Evolutionary conservation across 2,113 vertebrate species (phyloP).

Genomic region (Aix galericulata): DNA sequence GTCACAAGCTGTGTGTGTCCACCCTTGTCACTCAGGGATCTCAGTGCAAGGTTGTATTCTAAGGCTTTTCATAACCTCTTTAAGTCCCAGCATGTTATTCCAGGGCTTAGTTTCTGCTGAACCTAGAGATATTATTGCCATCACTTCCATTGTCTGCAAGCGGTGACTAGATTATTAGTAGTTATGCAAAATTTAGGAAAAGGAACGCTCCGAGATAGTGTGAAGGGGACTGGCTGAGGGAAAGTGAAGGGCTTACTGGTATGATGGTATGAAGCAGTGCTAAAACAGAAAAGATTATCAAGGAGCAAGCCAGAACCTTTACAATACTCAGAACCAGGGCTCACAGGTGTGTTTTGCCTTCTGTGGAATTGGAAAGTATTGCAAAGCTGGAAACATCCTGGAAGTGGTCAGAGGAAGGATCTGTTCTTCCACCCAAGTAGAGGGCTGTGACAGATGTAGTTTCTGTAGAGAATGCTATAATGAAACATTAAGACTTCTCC

Average conservation of each 20-base stretch:
- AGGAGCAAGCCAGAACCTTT: background rate
- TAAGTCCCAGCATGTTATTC: background rate
- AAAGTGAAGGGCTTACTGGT: background rate
- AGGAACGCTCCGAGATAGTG: background rate
- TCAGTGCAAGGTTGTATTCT: background rate
- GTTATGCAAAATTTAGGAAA: background rate
- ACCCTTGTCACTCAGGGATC: background rate
- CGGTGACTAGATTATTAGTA: background rate
- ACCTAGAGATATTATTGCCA: background rate
- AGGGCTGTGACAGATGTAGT: background rate
- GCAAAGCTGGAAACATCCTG: background rate
- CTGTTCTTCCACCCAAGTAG: background rate
- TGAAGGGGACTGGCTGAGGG: background rate
- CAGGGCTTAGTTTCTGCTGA: background rate
- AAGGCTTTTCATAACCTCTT: background rate
- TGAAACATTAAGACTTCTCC: background rate
- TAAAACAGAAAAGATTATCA: background rate
- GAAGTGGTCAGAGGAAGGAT: background rate
- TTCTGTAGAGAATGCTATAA: background rate
- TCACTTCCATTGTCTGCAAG: background rate
- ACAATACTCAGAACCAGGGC: background rate
- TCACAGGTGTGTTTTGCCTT: background rate
- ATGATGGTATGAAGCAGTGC: background rate
- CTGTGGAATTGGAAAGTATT: rapidly evolving
- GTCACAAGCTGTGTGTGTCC: background rate